Conservation (phyloP, 2,113 vertebrate species). For the Pomatostomus ruficeps region DNA sequence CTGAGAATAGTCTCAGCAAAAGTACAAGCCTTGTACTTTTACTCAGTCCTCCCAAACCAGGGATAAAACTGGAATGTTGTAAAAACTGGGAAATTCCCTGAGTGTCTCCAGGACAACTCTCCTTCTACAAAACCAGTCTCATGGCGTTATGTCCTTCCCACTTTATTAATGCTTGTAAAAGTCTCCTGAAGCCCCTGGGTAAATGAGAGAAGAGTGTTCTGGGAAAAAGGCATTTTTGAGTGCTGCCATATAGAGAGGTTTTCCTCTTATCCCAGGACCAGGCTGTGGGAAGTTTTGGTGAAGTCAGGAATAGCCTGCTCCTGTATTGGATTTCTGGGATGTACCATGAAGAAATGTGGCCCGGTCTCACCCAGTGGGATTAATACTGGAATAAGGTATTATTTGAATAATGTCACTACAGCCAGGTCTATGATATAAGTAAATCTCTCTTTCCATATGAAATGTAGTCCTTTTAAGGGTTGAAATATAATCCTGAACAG, state of each 20-base stretch:
- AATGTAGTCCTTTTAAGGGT: conserved; percentile 3
- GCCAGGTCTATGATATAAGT: background rate
- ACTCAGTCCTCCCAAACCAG: background rate
- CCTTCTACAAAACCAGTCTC: background rate
- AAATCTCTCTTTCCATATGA: conserved; percentile 38
- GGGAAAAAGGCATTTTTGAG: background rate
- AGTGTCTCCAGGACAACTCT: background rate
- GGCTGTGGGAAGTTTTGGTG: background rate
- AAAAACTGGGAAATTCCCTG: background rate
- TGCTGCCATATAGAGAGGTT: background rate
- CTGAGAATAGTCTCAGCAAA: background rate
- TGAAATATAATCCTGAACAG: conserved; percentile 52
- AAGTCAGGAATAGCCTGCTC: background rate
- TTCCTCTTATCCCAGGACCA: background rate
- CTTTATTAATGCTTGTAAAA: background rate
- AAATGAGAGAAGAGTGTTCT: background rate
- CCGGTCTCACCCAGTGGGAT: background rate
- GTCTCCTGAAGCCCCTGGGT: background rate
- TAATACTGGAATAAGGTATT: background rate
- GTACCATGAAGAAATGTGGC: background rate
- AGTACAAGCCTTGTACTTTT: background rate
- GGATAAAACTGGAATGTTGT: background rate
- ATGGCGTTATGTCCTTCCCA: accelerated
- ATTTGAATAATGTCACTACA: background rate
- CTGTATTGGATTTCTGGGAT: background rate